phyloP scores from a whole-genome alignment of 2,113 vertebrate species.

The Erpornis zantholeuca region DNA sequence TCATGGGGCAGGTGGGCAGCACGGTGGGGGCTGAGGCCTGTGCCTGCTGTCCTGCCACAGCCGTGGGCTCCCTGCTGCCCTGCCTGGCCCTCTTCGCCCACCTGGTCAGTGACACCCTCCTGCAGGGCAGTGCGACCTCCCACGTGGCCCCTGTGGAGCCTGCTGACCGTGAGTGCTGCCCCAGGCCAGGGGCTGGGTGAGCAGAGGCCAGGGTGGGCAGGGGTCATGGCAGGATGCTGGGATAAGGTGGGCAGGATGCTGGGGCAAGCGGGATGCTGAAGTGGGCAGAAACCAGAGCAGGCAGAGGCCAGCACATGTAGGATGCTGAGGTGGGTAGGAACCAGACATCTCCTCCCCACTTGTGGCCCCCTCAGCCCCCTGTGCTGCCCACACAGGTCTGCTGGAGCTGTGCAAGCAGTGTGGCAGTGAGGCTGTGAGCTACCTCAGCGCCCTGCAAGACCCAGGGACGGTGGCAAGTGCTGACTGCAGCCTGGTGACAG shows the following conservation, averaged over 20 bases:
- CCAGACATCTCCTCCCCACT: accelerated
- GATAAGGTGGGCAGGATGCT: neutral
- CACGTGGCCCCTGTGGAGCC: constrained; percentile 87
- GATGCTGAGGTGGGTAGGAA: neutral
- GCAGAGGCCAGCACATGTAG: neutral
- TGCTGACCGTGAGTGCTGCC: constrained; percentile 82
- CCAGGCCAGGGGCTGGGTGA: neutral
- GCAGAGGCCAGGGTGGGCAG: neutral
- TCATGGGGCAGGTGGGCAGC: accelerated
- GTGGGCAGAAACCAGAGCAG: neutral
- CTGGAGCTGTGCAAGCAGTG: constrained; percentile 84
- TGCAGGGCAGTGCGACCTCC: constrained; percentile 87
- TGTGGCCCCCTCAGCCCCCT: neutral
- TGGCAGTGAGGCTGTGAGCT: constrained; percentile 78
- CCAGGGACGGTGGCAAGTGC: constrained; percentile 47
- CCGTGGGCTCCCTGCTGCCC: constrained; percentile 78
- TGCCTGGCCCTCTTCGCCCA: constrained; percentile 85
- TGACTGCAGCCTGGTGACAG: constrained; percentile 65
- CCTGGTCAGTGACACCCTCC: constrained; percentile 86
- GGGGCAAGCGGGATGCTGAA: neutral
- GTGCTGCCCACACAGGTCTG: constrained; percentile 69
- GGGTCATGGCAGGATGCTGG: neutral
- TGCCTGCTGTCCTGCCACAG: constrained; percentile 25
- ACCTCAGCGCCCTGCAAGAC: constrained; percentile 81
- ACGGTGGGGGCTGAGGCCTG: accelerated